These are phyloP conservation scores for Metopia argyrocephala DNA, from an alignment of 2,888 invertebrate species.

Conservation along the genomic window DNA sequence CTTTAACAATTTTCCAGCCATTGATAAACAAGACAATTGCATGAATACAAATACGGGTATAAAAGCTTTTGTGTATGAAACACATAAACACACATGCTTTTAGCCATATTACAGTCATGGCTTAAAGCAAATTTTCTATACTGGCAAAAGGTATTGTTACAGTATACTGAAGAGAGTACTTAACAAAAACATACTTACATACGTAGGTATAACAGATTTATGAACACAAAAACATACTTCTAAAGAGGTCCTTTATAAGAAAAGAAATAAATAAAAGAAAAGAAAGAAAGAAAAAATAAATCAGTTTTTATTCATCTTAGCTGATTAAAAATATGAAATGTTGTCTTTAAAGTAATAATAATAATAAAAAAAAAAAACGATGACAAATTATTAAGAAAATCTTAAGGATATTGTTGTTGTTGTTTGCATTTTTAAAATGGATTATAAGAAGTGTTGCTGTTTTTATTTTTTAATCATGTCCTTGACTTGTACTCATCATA, in stretches of 20 bases:
- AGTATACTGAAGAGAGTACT: background rate
- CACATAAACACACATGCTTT: no score
- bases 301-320: background rate
- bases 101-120: background rate
- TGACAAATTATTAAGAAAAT: slow-evolving; percentile 37
- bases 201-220: background rate
- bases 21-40: slow-evolving; percentile 14
- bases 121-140: slow-evolving; percentile 24
- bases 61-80: background rate
- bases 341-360: slow-evolving; percentile 42
- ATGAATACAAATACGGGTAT: background rate
- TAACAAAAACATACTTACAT: background rate
- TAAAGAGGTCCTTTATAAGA: background rate
- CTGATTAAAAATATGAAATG: background rate
- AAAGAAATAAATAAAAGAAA: background rate
- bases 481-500: slow-evolving; percentile 28
- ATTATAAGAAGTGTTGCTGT: background rate
- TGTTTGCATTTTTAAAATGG: slow-evolving; percentile 14
- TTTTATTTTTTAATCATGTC: slow-evolving; percentile 1
- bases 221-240: background rate
- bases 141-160: slow-evolving; percentile 5
- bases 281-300: background rate
- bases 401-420: slow-evolving; percentile 43
- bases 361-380: no score
- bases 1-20: slow-evolving; percentile 15